These are phyloP conservation scores for Hassar affinis DNA, from an alignment of 2,113 vertebrate species.

Conservation along the genomic window DNA sequence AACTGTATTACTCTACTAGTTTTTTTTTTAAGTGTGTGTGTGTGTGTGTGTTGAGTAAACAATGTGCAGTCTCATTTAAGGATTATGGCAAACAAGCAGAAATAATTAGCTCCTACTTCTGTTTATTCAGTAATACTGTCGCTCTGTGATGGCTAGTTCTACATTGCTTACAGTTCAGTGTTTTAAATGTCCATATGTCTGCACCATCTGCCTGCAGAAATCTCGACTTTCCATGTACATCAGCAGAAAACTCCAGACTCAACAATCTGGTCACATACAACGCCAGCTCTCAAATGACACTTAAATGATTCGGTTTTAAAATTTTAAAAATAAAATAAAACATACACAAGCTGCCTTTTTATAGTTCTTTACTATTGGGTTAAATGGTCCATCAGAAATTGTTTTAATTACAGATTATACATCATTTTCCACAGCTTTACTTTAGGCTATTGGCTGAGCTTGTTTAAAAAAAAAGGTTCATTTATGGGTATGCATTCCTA, in stretches of 20 bases:
- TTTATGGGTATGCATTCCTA: no score
- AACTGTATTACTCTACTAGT: no score
- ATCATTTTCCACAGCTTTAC: not conserved
- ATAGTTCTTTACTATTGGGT: not conserved
- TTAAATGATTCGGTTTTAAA: not conserved
- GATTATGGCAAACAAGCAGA: constrained; percentile 13
- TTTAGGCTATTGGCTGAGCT: not conserved
- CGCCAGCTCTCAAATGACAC: not conserved
- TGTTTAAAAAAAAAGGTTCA: not conserved
- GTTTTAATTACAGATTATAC: not conserved
- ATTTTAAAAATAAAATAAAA: not conserved
- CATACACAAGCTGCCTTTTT: not conserved
- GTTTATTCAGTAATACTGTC: constrained; percentile 39
- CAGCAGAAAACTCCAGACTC: not conserved
- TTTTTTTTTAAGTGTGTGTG: no score
- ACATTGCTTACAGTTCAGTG: constrained; percentile 51
- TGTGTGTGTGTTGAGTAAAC: no score
- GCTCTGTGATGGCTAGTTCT: constrained; percentile 20
- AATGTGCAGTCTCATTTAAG: constrained; percentile 61
- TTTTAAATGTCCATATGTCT: constrained; percentile 73
- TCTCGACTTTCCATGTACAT: constrained; percentile 12
- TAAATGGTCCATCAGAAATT: not conserved
- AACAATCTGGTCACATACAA: constrained; percentile 4
- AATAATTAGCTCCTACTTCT: not conserved
- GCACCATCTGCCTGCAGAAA: constrained; percentile 70